Percentiles rank a stretch among this genome's conserved stretches.
phyloP scores from a whole-genome alignment of 2,888 invertebrate species.

The Machimus atricapillus region DNA sequence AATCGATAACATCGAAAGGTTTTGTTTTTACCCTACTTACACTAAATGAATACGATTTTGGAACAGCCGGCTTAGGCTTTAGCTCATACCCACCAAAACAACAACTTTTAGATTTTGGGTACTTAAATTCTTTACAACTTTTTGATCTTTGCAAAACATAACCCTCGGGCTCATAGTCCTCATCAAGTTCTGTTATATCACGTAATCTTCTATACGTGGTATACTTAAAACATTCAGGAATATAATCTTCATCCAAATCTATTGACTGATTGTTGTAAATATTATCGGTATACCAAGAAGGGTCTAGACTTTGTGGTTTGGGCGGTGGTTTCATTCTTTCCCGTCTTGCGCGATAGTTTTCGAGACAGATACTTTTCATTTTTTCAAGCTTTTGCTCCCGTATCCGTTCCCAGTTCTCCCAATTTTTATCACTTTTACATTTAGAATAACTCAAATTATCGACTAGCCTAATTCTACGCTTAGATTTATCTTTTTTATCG shows the following conservation, averaged over 20 bases:
- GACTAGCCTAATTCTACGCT: constrained; percentile 61
- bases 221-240: constrained; percentile 59
- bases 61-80: constrained; percentile 51
- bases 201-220: constrained; percentile 55
- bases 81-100: constrained; percentile 58
- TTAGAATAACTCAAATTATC: constrained; percentile 52
- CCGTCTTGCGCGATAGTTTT: constrained; percentile 61
- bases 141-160: constrained; percentile 56
- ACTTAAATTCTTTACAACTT: constrained; percentile 61
- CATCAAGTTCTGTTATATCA: constrained; percentile 59
- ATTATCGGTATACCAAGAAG: constrained; percentile 63
- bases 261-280: constrained; percentile 62
- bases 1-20: constrained; percentile 62
- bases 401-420: constrained; percentile 63
- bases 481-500: constrained; percentile 56
- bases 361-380: constrained; percentile 62
- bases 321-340: constrained; percentile 58
- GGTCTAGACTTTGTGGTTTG: constrained; percentile 59
- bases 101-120: constrained; percentile 62
- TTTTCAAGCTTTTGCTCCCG: constrained; percentile 61
- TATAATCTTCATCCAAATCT: constrained; percentile 59
- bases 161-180: constrained; percentile 53
- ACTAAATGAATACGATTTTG: constrained; percentile 62
- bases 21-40: constrained; percentile 55
- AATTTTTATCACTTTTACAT: constrained; percentile 60